Evolutionary conservation across 1,140 invertebrate species (phyloP), one percentile per base, ranked within the genome.

Genomic region (Drosophila rufa): DNA sequence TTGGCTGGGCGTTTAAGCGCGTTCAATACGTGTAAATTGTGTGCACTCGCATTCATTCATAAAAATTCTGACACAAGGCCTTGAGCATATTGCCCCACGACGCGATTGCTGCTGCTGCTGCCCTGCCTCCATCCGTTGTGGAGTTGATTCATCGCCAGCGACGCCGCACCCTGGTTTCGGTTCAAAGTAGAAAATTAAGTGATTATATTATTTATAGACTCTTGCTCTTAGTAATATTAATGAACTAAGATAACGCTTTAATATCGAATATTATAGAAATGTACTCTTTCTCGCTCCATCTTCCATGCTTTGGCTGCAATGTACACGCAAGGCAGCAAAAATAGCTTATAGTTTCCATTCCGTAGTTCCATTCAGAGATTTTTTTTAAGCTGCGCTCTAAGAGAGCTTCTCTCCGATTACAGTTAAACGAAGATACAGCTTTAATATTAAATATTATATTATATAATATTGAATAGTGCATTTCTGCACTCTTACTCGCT

Each of bases 61-160:
- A 79, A 79, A 79, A 79, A 79, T 79, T 79, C 76, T 79, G 76
- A 79, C 76, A 79, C 67, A 73, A 78, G 75, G 76, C 76, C 76
- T 79, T 79, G 76, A 79, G 76, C 64, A 59, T 77, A 60, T 74
- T 77, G 56, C 64, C 55, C 62, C 61, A 67, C 53, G 62, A 57
- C 55, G 50, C 55, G 50, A 57, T 45, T 46, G 48, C 45, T 68
- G 75, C 27, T 55, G 42, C 36, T 45, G 43, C 40, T 70, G 75
- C 42, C 74, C 48, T 58, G 47, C 71, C 61, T 67, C 74, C 61
- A 60, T 73, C 70, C 46, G 56, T 36, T 69, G 38, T 60, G 46
- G n/a, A 50, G 75, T 67, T 77, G 75, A 77, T 77, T 78, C 75
- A 78, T 75, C 66, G 56, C 50, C 69, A n/a, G 74, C 56, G 33